These are phyloP conservation scores for Dreissena rostriformis DNA, from an alignment of 1,140 invertebrate species.

Conservation along the genomic window DNA sequence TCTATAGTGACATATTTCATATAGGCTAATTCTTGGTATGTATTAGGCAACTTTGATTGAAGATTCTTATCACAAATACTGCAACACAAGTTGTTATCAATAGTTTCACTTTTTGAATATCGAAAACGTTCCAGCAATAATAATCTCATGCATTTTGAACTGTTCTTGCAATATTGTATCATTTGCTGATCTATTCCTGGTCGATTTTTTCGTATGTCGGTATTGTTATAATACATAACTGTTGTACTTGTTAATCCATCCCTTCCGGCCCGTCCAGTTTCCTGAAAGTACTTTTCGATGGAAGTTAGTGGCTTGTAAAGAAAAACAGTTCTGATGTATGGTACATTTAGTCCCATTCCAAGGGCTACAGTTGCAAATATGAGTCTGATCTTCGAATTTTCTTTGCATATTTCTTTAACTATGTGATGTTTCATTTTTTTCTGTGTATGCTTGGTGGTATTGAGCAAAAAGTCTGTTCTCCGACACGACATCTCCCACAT, in stretches of 20 bases:
- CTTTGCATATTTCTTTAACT: conserved; percentile 34
- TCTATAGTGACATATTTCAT: too few species aligned
- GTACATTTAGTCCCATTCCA: conserved; percentile 56
- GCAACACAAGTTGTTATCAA: conserved; percentile 32
- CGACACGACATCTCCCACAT: conserved; percentile 28
- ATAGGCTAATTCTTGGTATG: too few species aligned
- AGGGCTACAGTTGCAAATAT: conserved; percentile 59
- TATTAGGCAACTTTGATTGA: too few species aligned
- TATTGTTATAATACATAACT: conserved; percentile 59
- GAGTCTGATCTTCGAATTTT: conserved; percentile 41
- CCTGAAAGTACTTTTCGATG: conserved; percentile 55
- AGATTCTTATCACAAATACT: conserved; percentile 26
- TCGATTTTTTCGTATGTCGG: conserved; percentile 33
- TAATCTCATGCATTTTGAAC: conserved; percentile 25
- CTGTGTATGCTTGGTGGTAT: conserved; percentile 53
- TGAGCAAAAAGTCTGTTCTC: conserved; percentile 59
- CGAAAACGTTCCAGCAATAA: conserved; percentile 22
- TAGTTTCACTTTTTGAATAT: conserved; percentile 17
- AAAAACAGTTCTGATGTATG: conserved; percentile 23
- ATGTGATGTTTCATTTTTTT: conserved; percentile 59
- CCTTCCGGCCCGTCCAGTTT: conserved; percentile 53
- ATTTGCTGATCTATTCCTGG: conserved; percentile 21
- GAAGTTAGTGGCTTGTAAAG: conserved; percentile 52
- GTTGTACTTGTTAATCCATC: conserved; percentile 31
- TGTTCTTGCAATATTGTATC: conserved; percentile 31